phyloP scores from a whole-genome alignment of 2,113 vertebrate species.

The Rousettus leschenaultii region DNA sequence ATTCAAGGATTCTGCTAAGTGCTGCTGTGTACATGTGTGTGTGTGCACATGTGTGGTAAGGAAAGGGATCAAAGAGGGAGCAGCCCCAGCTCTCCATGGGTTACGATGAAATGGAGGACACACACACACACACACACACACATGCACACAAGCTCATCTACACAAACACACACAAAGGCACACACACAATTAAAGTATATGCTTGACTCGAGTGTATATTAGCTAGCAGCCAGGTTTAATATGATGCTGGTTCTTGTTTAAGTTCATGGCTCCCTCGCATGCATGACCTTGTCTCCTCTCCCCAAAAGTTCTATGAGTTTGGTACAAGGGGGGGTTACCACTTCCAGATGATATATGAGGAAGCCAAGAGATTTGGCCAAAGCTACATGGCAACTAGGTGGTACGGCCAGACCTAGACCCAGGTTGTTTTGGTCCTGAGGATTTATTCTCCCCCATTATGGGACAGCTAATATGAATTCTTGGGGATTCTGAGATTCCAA shows the following conservation, averaged over 20 bases:
- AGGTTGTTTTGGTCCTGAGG: not conserved
- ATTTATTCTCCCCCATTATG: not conserved
- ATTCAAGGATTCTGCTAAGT: not conserved
- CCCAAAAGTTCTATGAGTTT: not conserved
- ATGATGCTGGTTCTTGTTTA: not conserved
- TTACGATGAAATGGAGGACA: not conserved
- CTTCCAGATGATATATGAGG: not conserved
- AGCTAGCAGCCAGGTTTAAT: not conserved
- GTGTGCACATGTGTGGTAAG: rapidly evolving
- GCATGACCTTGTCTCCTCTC: not conserved
- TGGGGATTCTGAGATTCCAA: not conserved
- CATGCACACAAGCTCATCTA: not conserved
- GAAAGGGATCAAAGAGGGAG: not conserved
- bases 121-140: rapidly evolving
- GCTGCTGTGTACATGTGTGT: rapidly evolving
- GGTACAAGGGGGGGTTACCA: not conserved
- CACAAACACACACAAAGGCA: not conserved
- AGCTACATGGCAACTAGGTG: not conserved
- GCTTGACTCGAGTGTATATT: not conserved
- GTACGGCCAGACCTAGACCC: not conserved
- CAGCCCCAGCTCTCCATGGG: not conserved
- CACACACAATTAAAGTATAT: not conserved
- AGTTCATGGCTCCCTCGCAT: not conserved
- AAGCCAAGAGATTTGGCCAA: not conserved
- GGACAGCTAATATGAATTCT: not conserved